Percentiles rank a stretch among this genome's conserved stretches.
phyloP scores from a whole-genome alignment of 1,140 invertebrate species.

The Drosophila ananassae region DNA sequence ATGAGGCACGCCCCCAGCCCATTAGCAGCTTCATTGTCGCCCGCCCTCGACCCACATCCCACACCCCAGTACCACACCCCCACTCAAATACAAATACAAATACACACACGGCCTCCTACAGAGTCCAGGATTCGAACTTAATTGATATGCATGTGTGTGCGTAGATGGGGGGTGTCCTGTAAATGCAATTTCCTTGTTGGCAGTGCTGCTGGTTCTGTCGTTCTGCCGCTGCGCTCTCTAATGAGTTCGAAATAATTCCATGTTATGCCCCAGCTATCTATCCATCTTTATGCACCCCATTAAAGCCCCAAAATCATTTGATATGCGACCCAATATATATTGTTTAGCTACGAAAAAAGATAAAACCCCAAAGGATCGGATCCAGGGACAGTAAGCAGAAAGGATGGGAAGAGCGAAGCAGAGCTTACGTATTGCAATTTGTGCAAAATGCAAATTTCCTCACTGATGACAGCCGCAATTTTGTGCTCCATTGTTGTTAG shows the following conservation, averaged over 20 bases:
- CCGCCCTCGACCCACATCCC: background rate
- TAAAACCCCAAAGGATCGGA: conserved; percentile 13
- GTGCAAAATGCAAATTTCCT: conserved; percentile 81
- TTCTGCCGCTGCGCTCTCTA: conserved; percentile 33
- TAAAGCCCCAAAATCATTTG: conserved; percentile 45
- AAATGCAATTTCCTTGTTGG: conserved; percentile 49
- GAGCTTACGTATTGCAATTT: conserved; percentile 78
- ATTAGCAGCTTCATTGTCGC: conserved; percentile 47
- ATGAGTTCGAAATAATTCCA: conserved; percentile 65
- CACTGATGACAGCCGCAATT: conserved; percentile 81
- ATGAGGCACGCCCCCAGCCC: conserved; percentile 42
- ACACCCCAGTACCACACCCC: background rate
- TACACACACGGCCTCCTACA: conserved; percentile 2
- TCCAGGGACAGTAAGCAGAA: background rate
- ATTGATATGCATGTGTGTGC: conserved; percentile 46
- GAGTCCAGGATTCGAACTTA: conserved; percentile 19
- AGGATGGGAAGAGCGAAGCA: conserved; percentile 24
- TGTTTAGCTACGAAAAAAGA: conserved; percentile 5
- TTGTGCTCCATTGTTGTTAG: conserved; percentile 70
- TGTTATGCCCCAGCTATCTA: conserved; percentile 40
- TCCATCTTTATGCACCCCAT: conserved; percentile 24
- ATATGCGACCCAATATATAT: conserved; percentile 53
- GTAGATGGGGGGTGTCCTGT: conserved; percentile 21
- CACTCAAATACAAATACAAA: background rate
- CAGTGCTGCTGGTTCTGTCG: background rate